Evolutionary conservation across 2,113 vertebrate genomes (phyloP).

Genomic region (Rhodinocichla rosea): DNA sequence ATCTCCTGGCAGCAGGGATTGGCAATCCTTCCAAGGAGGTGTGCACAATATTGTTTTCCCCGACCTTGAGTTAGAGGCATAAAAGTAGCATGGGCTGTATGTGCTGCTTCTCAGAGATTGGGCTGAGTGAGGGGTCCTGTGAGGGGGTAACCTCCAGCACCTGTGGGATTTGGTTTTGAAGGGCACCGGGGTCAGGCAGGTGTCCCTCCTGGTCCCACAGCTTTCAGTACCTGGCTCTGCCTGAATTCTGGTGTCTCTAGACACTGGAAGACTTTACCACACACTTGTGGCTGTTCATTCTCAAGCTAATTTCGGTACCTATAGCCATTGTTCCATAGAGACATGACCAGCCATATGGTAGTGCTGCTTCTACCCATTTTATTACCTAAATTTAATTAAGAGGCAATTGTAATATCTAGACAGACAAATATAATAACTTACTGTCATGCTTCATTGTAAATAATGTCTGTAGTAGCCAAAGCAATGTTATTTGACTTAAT

Average conservation of each 20-base stretch:
- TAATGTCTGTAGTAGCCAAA: not conserved
- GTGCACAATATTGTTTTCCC: not conserved
- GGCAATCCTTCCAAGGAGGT: not conserved
- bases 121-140: not conserved
- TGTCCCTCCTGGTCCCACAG: not conserved
- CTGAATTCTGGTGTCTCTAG: not conserved
- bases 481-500: not conserved
- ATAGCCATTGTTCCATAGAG: not conserved
- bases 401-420: not conserved
- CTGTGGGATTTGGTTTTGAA: not conserved
- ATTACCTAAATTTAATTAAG: constrained; percentile 14
- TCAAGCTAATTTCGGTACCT: not conserved
- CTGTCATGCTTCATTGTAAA: not conserved
- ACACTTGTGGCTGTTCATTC: not conserved
- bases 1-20: not conserved
- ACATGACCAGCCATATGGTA: not conserved
- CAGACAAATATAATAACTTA: not conserved
- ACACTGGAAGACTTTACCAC: not conserved
- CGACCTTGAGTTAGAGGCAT: not conserved
- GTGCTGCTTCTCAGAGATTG: not conserved
- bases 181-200: not conserved
- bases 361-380: not conserved
- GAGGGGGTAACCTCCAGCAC: not conserved
- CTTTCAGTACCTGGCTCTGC: not conserved
- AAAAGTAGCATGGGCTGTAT: not conserved